These are phyloP conservation scores for Sturnira hondurensis DNA, from an alignment of 2,113 vertebrate species.

Conservation along the genomic window DNA sequence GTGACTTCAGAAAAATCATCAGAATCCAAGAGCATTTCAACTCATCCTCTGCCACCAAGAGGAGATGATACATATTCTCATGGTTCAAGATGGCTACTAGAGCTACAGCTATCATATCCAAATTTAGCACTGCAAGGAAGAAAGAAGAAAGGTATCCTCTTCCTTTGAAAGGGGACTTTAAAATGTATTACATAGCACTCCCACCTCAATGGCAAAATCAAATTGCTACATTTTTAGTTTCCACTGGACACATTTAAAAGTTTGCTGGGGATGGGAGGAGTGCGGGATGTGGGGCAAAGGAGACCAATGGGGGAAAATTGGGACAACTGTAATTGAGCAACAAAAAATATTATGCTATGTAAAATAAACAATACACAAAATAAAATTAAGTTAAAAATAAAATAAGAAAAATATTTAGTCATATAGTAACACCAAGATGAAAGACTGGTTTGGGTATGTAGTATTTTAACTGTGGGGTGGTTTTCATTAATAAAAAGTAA, in stretches of 20 bases:
- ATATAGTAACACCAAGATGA: neutral
- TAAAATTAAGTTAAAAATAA: too few species aligned
- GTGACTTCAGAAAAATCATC: neutral
- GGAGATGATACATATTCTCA: neutral
- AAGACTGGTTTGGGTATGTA: neutral
- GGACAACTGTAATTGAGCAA: too few species aligned
- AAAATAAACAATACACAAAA: too few species aligned
- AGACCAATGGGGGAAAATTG: too few species aligned
- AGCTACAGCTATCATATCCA: neutral
- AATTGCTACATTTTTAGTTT: too few species aligned
- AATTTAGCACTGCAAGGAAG: neutral
- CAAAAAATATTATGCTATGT: too few species aligned
- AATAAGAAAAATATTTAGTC: too few species aligned
- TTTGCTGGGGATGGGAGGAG: too few species aligned
- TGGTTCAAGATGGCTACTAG: neutral
- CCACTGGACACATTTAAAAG: too few species aligned
- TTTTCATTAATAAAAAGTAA: neutral
- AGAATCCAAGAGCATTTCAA: neutral
- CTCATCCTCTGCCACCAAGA: neutral
- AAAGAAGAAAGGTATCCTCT: neutral
- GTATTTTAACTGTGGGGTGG: neutral
- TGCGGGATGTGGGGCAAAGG: too few species aligned
- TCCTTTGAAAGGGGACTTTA: neutral
- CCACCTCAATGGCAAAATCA: neutral
- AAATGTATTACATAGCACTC: neutral